phyloP scores from a whole-genome alignment of 2,888 invertebrate species.

The Cryptosula pallasiana region DNA sequence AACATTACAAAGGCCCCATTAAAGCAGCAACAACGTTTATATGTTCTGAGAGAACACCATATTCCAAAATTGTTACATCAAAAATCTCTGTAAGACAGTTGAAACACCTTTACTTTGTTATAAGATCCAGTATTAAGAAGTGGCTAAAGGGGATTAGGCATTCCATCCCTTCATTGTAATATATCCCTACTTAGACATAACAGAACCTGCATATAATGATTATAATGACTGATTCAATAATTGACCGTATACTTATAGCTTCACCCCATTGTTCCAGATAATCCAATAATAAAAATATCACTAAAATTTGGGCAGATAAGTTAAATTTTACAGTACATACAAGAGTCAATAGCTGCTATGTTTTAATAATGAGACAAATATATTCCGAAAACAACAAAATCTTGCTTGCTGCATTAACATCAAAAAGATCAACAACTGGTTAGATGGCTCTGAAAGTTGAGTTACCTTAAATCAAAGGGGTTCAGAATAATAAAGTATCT shows the following conservation, averaged over 20 bases:
- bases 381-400: too few species aligned
- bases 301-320: background rate
- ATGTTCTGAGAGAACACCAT: background rate
- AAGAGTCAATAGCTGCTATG: too few species aligned
- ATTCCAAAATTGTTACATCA: background rate
- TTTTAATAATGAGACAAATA: too few species aligned
- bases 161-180: background rate
- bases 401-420: too few species aligned
- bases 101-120: background rate
- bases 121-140: background rate
- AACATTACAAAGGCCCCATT: slow-evolving; percentile 6
- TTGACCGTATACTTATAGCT: background rate
- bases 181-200: background rate
- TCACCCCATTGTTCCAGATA: background rate
- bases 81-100: background rate
- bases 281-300: background rate
- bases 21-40: background rate
- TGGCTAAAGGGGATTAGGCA: slow-evolving; percentile 7
- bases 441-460: too few species aligned
- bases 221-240: background rate
- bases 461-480: too few species aligned
- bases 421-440: too few species aligned
- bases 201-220: background rate
- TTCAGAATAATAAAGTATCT: too few species aligned
- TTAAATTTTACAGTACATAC: background rate